Base-by-base conservation (phyloP, 2,888 invertebrate species). In the Loripinus fragilis region DNA sequence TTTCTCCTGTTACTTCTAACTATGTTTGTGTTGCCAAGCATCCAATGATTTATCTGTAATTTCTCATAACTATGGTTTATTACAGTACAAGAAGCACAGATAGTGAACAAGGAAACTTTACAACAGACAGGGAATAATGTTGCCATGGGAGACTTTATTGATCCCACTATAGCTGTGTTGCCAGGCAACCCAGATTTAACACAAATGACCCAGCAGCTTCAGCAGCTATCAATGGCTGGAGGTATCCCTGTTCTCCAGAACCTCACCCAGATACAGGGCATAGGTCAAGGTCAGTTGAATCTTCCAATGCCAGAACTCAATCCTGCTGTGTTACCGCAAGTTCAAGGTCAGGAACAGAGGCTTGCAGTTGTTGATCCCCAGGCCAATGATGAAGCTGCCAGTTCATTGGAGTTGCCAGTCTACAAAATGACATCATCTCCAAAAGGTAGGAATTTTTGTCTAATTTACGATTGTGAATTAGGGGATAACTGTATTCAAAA, bases 391-490 rank as follows among this genome's bases (percentile, higher is more conserved):
- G 38, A 48, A 17, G 68, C 23, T 15, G 35, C 28, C 5, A 55
- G 30, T n/a, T 41, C 64, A 17, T 33, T 41, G 3, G 76, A 68
- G 17, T 48, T 81, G 0, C 78, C 73, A 23, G 41, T 2, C 2
- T 81, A 81, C 41, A 33, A 12, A n/a, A 81, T 81, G 81, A 48
- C 64, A 30, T 72, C 45, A n/a, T 55, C 41, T 33, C 81, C 78
- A 50, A 81, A 75, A 76, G 81, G 81, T 78, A 72, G 41, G 0
- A 23, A n/a, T n/a, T n/a, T n/a, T n/a, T n/a, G n/a, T n/a, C n/a
- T n/a, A n/a, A n/a, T n/a, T n/a, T n/a, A n/a, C n/a, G n/a, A n/a
- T n/a, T n/a, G n/a, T n/a, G n/a, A n/a, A n/a, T n/a, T n/a, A n/a
- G n/a, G n/a, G n/a, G n/a, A n/a, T n/a, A n/a, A n/a, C n/a, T n/a